Conservation (phyloP, 2,797 vertebrate species). For the Adrianichthys oophorus region DNA sequence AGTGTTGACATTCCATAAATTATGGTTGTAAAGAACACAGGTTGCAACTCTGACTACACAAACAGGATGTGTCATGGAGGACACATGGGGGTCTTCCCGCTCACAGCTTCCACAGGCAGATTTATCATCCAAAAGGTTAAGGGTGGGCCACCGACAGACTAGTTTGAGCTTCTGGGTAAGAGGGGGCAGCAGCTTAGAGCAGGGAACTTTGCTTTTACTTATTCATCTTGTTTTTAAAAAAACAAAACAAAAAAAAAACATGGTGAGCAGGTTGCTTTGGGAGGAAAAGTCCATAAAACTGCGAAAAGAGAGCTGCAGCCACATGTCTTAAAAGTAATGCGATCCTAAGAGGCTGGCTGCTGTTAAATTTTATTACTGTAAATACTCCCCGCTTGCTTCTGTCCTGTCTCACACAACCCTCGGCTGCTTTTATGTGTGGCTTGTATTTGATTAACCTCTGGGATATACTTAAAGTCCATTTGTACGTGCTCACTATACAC, state of each 20-base stretch:
- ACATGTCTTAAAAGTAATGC: constrained; percentile 74
- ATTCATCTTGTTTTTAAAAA: constrained; percentile 73
- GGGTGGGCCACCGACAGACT: constrained; percentile 60
- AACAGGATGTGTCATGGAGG: constrained; percentile 76
- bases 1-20: constrained; percentile 53
- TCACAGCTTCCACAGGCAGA: constrained; percentile 71
- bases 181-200: constrained; percentile 29
- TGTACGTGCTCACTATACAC: constrained; percentile 50
- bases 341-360: constrained; percentile 73
- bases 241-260: constrained; percentile 76
- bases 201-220: constrained; percentile 74
- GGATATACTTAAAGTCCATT: constrained; percentile 64
- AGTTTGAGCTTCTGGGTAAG: constrained; percentile 24
- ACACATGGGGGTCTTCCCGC: constrained; percentile 65
- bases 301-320: constrained; percentile 65
- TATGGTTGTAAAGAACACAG: constrained; percentile 65
- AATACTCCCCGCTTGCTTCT: constrained; percentile 69
- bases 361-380: constrained; percentile 80
- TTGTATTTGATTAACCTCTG: constrained; percentile 72
- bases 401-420: constrained; percentile 63
- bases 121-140: constrained; percentile 80
- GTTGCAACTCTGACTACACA: constrained; percentile 67
- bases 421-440: constrained; percentile 63
- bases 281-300: constrained; percentile 72
- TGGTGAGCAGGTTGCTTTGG: constrained; percentile 67